Percentiles rank a stretch among this genome's conserved stretches.
Evolutionary conservation across 2,797 vertebrate species (phyloP).

Genomic region (Arnoldichthys spilopterus): DNA sequence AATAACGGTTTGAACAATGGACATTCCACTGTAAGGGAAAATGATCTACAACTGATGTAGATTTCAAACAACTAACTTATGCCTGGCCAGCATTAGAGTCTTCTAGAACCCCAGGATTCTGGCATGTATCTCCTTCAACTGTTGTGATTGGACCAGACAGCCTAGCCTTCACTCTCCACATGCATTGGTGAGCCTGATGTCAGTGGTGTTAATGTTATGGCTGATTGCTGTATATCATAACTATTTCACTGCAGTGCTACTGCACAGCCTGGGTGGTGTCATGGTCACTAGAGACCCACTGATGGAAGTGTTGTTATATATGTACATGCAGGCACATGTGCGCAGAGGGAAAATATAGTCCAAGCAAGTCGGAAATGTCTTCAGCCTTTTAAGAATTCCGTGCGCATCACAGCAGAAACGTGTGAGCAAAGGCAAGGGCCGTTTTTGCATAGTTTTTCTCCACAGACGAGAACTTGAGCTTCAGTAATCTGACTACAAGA

Average conservation of each 20-base stretch:
- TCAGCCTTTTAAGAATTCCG: background rate
- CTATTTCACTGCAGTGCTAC: background rate
- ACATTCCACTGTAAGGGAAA: too few relatives aligned
- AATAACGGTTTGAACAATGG: too few relatives aligned
- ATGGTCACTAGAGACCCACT: background rate
- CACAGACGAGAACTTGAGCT: background rate
- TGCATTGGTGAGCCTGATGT: too few relatives aligned
- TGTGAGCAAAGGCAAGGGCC: background rate
- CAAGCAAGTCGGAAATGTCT: background rate
- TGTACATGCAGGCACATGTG: background rate
- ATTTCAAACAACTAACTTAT: too few relatives aligned
- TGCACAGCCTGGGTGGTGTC: background rate
- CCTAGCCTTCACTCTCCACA: too few relatives aligned
- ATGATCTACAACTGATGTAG: too few relatives aligned
- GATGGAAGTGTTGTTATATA: background rate
- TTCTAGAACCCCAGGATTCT: too few relatives aligned
- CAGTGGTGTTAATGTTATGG: too few relatives aligned
- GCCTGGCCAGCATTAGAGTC: too few relatives aligned
- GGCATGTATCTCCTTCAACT: too few relatives aligned
- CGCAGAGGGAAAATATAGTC: background rate
- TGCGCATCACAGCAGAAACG: too few relatives aligned
- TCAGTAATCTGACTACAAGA: conserved; percentile 6
- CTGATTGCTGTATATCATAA: background rate
- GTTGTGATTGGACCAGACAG: too few relatives aligned
- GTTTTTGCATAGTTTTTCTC: conserved; percentile 8